phyloP scores from a whole-genome alignment of 1,140 invertebrate species.

The Gryllus bimaculatus region DNA sequence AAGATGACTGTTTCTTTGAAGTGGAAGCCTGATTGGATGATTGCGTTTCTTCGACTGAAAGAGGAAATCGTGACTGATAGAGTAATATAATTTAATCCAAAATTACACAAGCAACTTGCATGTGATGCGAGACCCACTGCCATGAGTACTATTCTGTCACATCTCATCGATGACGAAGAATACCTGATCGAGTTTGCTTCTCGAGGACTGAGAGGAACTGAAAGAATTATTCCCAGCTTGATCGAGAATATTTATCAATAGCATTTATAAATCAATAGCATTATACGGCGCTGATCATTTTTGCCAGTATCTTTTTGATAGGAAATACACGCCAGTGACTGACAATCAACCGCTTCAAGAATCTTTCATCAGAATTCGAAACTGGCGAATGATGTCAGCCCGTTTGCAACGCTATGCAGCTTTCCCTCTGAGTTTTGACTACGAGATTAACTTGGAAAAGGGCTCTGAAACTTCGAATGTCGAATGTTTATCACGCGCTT shows the following conservation, averaged over 20 bases:
- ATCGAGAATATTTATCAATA: slow-evolving; percentile 13
- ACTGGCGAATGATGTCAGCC: neutral
- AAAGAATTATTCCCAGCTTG: neutral
- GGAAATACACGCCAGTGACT: slow-evolving; percentile 29
- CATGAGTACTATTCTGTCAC: neutral
- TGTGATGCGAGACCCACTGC: neutral
- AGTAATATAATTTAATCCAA: neutral
- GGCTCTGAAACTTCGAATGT: neutral
- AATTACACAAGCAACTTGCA: neutral
- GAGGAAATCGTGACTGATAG: neutral
- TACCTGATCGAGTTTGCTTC: slow-evolving; percentile 2
- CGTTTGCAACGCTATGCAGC: neutral
- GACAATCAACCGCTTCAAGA: slow-evolving; percentile 30
- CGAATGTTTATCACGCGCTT: neutral
- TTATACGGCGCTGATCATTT: slow-evolving; percentile 36
- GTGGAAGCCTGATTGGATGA: neutral
- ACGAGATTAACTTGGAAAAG: neutral
- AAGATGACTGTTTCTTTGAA: neutral
- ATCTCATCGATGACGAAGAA: neutral
- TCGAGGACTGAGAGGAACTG: neutral
- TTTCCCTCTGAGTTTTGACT: neutral
- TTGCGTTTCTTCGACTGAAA: neutral
- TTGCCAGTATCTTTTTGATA: slow-evolving; percentile 33
- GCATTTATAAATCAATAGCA: slow-evolving; percentile 28
- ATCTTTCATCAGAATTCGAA: slow-evolving; percentile 25